Conservation (phyloP, 1,140 invertebrate species). For the Micrasema minimum region DNA sequence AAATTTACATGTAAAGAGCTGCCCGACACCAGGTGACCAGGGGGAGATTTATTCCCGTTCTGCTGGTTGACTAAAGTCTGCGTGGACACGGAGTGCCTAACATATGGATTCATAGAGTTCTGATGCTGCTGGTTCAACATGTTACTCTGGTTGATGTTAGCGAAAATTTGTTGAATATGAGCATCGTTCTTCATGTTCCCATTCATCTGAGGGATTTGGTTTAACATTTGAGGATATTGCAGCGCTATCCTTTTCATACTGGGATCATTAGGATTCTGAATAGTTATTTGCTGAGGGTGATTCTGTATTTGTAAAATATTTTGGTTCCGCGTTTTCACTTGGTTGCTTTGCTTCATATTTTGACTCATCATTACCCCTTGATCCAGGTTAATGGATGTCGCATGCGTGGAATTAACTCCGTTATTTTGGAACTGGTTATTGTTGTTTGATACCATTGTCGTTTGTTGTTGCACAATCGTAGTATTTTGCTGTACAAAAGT, state of each 20-base stretch:
- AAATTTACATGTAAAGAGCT: slow-evolving; percentile 77
- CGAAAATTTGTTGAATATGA: slow-evolving; percentile 43
- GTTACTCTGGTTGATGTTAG: slow-evolving; percentile 59
- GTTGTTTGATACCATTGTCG: slow-evolving; percentile 77
- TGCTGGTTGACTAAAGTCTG: slow-evolving; percentile 75
- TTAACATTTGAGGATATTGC: slow-evolving; percentile 48
- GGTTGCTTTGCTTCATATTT: slow-evolving; percentile 54
- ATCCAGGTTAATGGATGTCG: slow-evolving; percentile 64
- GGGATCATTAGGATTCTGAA: slow-evolving; percentile 46
- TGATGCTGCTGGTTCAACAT: slow-evolving; percentile 57
- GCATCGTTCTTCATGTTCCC: slow-evolving; percentile 45
- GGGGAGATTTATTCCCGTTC: slow-evolving; percentile 68
- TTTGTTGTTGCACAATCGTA: slow-evolving; percentile 72
- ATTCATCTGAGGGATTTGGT: slow-evolving; percentile 49
- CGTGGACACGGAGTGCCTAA: slow-evolving; percentile 77
- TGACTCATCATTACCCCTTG: slow-evolving; percentile 57
- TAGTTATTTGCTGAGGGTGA: slow-evolving; percentile 47
- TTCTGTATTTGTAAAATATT: slow-evolving; percentile 51
- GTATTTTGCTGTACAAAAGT: slow-evolving; percentile 79
- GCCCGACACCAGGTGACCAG: slow-evolving; percentile 63
- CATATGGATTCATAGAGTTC: slow-evolving; percentile 53
- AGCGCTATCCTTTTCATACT: slow-evolving; percentile 46
- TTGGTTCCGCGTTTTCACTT: slow-evolving; percentile 40
- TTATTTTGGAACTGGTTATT: slow-evolving; percentile 56
- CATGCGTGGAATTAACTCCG: slow-evolving; percentile 39